A percentile compares a stretch with the other conserved stretches of the same genome.
These are phyloP conservation scores for Auanema freiburgensis DNA, from an alignment of 2,888 invertebrate genomes.

Conservation along the genomic window DNA sequence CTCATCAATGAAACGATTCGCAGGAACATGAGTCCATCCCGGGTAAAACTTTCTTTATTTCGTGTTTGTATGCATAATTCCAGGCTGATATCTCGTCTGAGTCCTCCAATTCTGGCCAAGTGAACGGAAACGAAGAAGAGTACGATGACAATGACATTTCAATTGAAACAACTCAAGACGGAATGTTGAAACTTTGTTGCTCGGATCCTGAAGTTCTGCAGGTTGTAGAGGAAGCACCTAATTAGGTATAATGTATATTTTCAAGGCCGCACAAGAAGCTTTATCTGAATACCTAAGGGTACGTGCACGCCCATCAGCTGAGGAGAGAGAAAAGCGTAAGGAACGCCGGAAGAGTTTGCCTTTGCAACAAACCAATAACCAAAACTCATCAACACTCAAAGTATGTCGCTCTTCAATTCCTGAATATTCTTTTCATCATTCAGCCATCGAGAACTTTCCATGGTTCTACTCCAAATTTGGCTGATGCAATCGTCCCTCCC, in stretches of 20 bases:
- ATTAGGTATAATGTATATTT: too few species aligned
- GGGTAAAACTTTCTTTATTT: conserved; percentile 16
- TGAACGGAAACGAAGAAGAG: conserved; percentile 18
- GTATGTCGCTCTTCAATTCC: not conserved
- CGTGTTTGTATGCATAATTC: not conserved
- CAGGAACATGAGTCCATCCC: conserved; percentile 78
- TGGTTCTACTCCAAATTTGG: conserved; percentile 42
- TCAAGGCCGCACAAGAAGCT: conserved; percentile 57
- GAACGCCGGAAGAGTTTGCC: conserved; percentile 60
- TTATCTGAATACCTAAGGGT: conserved; percentile 51
- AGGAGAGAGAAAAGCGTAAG: conserved; percentile 49
- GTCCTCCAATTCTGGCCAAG: not conserved
- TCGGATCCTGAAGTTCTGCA: conserved; percentile 54
- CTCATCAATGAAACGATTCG: conserved; percentile 92
- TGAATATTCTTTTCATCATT: conserved; percentile 1
- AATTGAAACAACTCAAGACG: conserved; percentile 54
- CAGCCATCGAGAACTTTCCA: conserved; percentile 37
- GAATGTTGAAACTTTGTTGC: conserved; percentile 55
- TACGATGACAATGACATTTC: conserved; percentile 45
- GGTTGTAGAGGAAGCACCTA: conserved; percentile 13
- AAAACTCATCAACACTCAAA: conserved; percentile 18
- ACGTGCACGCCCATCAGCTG: conserved; percentile 38
- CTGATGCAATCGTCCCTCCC: conserved; percentile 27
- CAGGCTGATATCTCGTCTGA: not conserved
- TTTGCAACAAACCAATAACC: conserved; percentile 28